These are phyloP conservation scores for Stictocephala bisonia DNA, from an alignment of 2,888 invertebrate species.

Conservation along the genomic window DNA sequence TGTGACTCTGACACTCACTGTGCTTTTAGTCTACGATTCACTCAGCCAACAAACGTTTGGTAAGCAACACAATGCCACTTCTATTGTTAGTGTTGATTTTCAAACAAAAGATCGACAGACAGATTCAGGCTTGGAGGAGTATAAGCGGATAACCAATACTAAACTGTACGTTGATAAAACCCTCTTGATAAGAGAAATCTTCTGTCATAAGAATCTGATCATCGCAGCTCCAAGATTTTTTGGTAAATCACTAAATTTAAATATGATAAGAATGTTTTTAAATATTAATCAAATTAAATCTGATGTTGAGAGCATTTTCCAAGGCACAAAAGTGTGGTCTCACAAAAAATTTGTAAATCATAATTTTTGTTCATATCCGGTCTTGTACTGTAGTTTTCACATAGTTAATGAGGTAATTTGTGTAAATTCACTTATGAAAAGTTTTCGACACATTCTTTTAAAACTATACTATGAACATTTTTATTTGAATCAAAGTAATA, in stretches of 20 bases:
- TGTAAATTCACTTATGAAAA: conserved; percentile 5
- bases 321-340: conserved; percentile 4
- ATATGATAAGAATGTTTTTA: conserved; percentile 2
- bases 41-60: too few relatives aligned
- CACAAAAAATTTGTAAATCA: background rate
- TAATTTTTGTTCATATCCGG: conserved; percentile 12
- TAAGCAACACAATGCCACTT: background rate
- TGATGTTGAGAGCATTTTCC: background rate
- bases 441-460: background rate
- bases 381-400: background rate
- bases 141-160: background rate
- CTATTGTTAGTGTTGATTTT: background rate
- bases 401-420: background rate
- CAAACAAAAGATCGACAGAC: background rate
- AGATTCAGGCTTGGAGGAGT: background rate
- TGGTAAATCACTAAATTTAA: background rate
- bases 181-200: conserved; percentile 18
- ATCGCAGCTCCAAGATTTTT: conserved; percentile 2
- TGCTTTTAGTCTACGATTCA: too few relatives aligned
- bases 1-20: too few relatives aligned
- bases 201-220: background rate
- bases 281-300: background rate
- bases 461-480: conserved; percentile 9
- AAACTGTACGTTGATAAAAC: conserved; percentile 20
- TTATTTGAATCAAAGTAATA: conserved; percentile 6